Conservation (phyloP, 2,888 invertebrate species). For the Bhutanitis thaidina region DNA sequence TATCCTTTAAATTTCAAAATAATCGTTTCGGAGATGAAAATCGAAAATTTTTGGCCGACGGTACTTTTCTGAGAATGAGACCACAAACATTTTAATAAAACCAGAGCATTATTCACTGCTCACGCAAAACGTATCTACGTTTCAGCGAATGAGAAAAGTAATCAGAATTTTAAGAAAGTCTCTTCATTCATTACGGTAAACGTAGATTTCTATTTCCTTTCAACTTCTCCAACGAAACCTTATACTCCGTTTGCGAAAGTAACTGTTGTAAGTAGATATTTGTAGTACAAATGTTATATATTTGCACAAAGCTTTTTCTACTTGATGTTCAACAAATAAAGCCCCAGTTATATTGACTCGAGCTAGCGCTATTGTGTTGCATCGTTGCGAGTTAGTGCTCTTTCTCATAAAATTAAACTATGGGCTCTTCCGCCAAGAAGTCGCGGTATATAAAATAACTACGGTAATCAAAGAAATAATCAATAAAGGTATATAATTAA, state of each 20-base stretch:
- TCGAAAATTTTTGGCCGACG: conserved; percentile 21
- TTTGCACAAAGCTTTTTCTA: conserved; percentile 44
- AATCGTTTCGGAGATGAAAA: conserved; percentile 29
- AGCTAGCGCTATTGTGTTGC: conserved; percentile 46
- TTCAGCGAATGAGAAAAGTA: conserved; percentile 4
- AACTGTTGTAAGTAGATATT: conserved; percentile 28
- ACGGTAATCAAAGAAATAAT: too few species aligned
- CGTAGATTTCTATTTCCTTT: conserved; percentile 11
- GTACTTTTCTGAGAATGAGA: conserved; percentile 18
- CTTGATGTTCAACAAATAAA: conserved; percentile 49
- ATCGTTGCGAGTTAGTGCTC: conserved; percentile 32
- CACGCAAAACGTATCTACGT: not conserved
- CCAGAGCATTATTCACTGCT: conserved; percentile 4
- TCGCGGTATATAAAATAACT: too few species aligned
- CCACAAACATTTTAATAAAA: conserved; percentile 12
- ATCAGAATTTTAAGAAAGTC: conserved; percentile 3
- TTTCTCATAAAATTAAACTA: conserved; percentile 35
- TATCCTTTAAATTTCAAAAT: conserved; percentile 33
- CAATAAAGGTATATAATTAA: too few species aligned
- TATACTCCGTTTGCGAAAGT: conserved; percentile 21
- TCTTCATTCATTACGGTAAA: conserved; percentile 1
- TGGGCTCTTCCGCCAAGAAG: conserved; percentile 8
- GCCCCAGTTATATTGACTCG: conserved; percentile 48
- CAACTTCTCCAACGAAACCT: not conserved
- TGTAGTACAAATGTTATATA: conserved; percentile 34